Evolutionary conservation across 2,113 vertebrate species (phyloP), one percentile per base, ranked within the genome.

Genomic region (Ceratotherium simum): DNA sequence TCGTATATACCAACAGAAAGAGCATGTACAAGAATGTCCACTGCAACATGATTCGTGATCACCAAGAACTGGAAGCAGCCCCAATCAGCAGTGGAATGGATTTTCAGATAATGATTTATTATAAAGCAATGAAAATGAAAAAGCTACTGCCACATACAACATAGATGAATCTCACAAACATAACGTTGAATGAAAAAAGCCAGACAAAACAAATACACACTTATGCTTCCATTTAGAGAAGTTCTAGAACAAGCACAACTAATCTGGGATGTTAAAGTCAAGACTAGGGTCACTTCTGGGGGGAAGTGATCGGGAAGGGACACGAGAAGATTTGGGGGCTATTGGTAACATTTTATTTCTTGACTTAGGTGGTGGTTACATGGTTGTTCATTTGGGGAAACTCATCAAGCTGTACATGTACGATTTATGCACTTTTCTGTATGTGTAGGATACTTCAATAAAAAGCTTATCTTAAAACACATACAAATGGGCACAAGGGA

Each of bases 391-490:
- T 36, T 75, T 20, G 51, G 81, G 73, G 91, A 78, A 96, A 72
- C 14, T 90, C 83, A 69, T 23, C 39, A 51, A 90, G 60, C 67
- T 39, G 14, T 20, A 16, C 8, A 2, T 3, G 31, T 12, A 58
- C 23, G 58, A 65, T 7, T 29, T 78, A 75, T 33, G 72, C 5
- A 46, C n/a, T 92, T 91, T 67, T 62, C 27, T 76, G 11, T 82
- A 18, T 36, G 2, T 33, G 20, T 65, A 18, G 27, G 48, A 70
- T n/a, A 87, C 16, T 51, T 80, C 18, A 80, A 81, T 62, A 83
- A 70, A 88, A 96, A 82, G 6, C 42, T 69, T 90, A 70, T 72
- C 92, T 92, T 80, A 85, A 92, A 60, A 75, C 31, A 84, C 29
- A 51, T 48, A 80, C 29, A 56, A 60, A 67, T 2, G 58, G 39